These are phyloP conservation scores for Calameuta idolon DNA, from an alignment of 2,888 invertebrate species.

Conservation along the genomic window DNA sequence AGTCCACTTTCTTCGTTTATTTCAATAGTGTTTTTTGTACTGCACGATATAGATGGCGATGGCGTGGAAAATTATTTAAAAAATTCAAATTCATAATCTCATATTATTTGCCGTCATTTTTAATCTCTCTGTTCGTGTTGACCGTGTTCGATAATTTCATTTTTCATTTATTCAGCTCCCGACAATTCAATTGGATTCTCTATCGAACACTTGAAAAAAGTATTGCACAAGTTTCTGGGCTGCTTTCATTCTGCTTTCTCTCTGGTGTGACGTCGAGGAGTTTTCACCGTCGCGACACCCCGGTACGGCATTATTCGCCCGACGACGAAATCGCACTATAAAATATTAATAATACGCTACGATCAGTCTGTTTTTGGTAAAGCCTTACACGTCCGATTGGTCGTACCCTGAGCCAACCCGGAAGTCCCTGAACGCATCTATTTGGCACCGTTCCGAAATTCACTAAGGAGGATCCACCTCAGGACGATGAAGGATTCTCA, in stretches of 20 bases:
- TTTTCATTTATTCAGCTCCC: background rate
- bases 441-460: slow-evolving; percentile 48
- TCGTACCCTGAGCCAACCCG: background rate
- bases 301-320: background rate
- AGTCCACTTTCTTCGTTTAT: background rate
- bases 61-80: background rate
- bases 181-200: background rate
- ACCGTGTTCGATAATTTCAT: background rate
- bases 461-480: slow-evolving; percentile 12
- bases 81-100: background rate
- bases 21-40: background rate
- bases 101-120: background rate
- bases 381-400: slow-evolving; percentile 8
- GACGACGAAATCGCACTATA: background rate
- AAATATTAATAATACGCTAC: slow-evolving; percentile 7
- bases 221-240: slow-evolving; percentile 7
- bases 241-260: slow-evolving; percentile 7
- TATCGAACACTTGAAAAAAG: background rate
- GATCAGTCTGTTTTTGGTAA: slow-evolving; percentile 10
- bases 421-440: slow-evolving; percentile 15
- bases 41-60: background rate
- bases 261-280: slow-evolving; percentile 1
- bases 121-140: background rate
- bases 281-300: slow-evolving; percentile 5
- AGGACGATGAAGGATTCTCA: slow-evolving; percentile 19